A percentile compares a stretch with the other conserved stretches of the same genome.
These are phyloP conservation scores for Periphyllus acericola DNA, from an alignment of 2,888 invertebrate species.

Conservation along the genomic window DNA sequence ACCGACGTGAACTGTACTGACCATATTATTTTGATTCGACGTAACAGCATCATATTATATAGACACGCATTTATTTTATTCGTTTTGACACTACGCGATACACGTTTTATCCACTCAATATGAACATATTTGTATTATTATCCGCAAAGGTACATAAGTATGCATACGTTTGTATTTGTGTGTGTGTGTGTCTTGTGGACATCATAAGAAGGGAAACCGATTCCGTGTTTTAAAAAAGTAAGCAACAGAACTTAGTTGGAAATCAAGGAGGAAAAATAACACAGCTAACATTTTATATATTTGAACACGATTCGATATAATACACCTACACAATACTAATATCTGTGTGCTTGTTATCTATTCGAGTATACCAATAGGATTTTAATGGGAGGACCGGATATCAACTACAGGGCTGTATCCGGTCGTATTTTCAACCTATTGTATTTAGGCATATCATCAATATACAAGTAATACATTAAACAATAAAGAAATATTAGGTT, in stretches of 20 bases:
- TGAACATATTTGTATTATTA: background rate
- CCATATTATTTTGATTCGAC: background rate
- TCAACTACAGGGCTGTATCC: background rate
- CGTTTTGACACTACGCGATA: background rate
- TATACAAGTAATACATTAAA: background rate
- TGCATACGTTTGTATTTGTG: background rate
- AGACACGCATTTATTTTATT: background rate
- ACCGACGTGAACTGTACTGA: background rate
- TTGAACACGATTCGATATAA: constrained; percentile 4
- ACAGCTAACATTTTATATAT: background rate
- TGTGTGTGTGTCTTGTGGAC: background rate
- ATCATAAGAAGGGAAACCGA: background rate
- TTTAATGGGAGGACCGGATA: constrained; percentile 3
- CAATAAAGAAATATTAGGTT: background rate
- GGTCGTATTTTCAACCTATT: background rate
- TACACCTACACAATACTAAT: constrained; percentile 11
- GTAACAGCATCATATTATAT: background rate
- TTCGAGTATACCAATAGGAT: background rate
- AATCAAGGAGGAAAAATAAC: background rate
- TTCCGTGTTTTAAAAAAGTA: no score
- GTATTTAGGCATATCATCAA: background rate
- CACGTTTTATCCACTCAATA: background rate
- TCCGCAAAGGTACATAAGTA: background rate
- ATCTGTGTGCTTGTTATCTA: background rate
- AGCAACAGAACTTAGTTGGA: background rate